Base-by-base conservation (phyloP, 2,888 invertebrate genomes). In the Caenorhabditis doughertyi region DNA sequence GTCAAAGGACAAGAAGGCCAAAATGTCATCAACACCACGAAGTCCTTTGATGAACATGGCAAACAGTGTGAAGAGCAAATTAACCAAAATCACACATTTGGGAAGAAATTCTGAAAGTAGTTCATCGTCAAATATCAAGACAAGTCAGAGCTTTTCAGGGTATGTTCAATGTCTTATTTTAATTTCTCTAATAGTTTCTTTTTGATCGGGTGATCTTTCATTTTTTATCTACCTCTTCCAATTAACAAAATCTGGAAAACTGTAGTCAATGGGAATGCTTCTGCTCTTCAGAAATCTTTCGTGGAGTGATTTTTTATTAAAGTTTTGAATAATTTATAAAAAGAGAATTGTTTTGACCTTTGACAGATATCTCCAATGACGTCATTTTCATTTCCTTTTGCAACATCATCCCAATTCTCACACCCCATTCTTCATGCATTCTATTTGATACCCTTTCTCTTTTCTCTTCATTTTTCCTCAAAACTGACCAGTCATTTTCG, bases 41-140 rank as follows among this genome's bases (percentile, higher is more conserved):
- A 88, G 88, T 84, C 91, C 91, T n/a, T 82, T 91, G 56, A 83
- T 91, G 84, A 87, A 85, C 23, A 89, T 91, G 76, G 91, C 91
- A 42, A 90, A 90, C 65, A 87, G 89, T 29, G 90, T 91, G 39
- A 82, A 88, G 64, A 84, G 64, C 62, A 87, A 87, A 64, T 64
- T 87, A 16, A 81, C 74, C 5, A 81, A 81, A 64, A 73, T 86
- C 60, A 86, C 84, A 5, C 67, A 83, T 21, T 42, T 84, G 51
- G 79, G 80, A 51, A 74, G 80, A 35, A 77, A 67, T 60, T 67
- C 65, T 18, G 55, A 58, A 18, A 51, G 62, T 21, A 55, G 55
- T 21, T 70, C 67, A n/a, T 53, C 67, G 29, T 60, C 77, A n/a
- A 77, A 39, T 39, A 84, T 86, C 47, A 83, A 83, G 29, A 76